Conservation (phyloP, 2,888 invertebrate species). For the Melanotus villosus region DNA sequence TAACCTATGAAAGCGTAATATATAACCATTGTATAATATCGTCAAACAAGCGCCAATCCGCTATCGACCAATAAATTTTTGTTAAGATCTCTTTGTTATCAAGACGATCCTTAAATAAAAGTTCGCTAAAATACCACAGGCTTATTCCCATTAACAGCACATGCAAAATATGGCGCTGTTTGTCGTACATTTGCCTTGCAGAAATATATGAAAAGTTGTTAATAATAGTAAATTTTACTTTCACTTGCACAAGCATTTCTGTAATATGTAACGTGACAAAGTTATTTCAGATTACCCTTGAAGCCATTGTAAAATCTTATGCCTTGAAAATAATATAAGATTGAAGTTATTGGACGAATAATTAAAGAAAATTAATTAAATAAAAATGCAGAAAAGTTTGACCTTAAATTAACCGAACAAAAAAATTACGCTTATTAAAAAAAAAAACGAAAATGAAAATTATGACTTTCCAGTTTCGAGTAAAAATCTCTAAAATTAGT, state of each 20-base stretch:
- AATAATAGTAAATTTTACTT: not conserved
- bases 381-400: too few species aligned
- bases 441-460: too few species aligned
- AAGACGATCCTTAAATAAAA: constrained; percentile 16
- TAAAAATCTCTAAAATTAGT: too few species aligned
- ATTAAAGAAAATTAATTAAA: too few species aligned
- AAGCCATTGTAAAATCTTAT: too few species aligned
- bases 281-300: too few species aligned
- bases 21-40: constrained; percentile 20
- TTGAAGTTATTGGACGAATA: too few species aligned
- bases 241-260: not conserved
- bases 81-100: not conserved
- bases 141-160: not conserved
- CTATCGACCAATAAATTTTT: constrained; percentile 7
- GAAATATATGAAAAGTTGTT: not conserved
- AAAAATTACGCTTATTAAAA: too few species aligned
- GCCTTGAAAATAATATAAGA: too few species aligned
- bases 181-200: not conserved
- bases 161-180: not conserved
- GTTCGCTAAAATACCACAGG: constrained; percentile 6
- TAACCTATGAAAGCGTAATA: constrained; percentile 29
- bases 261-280: not conserved
- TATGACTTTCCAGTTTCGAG: too few species aligned
- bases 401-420: too few species aligned
- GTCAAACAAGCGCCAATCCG: constrained; percentile 4